A percentile compares a stretch with the other conserved stretches of the same genome.
These are phyloP conservation scores for Spheniscus humboldti DNA, from an alignment of 2,797 vertebrate genomes.

Conservation along the genomic window DNA sequence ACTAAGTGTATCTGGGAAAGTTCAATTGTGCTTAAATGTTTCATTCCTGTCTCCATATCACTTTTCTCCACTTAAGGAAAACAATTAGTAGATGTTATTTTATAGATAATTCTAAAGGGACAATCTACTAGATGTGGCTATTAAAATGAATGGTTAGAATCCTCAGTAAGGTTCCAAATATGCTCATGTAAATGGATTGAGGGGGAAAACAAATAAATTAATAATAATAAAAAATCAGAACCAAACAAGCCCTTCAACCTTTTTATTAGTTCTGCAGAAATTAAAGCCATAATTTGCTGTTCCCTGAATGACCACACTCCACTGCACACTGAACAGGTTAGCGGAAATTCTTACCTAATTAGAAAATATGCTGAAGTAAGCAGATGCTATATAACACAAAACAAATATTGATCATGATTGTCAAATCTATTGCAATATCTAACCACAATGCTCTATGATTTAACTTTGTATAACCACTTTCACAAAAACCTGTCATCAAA, in stretches of 20 bases:
- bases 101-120: background rate
- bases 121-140: background rate
- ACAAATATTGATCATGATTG: slow-evolving; percentile 45
- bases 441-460: background rate
- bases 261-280: slow-evolving; percentile 27
- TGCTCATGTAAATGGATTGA: background rate
- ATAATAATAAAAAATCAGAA: background rate
- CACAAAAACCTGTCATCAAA: slow-evolving; percentile 15
- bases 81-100: background rate
- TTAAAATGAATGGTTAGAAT: background rate
- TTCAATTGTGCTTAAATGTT: background rate
- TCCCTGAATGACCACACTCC: background rate
- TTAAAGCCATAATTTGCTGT: slow-evolving; percentile 17
- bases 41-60: background rate
- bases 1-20: background rate
- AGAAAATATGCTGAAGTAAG: slow-evolving; percentile 62
- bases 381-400: background rate
- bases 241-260: background rate
- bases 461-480: slow-evolving; percentile 3
- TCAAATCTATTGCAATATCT: slow-evolving; percentile 10
- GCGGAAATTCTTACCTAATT: slow-evolving; percentile 53
- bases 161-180: background rate
- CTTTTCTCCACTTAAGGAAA: background rate
- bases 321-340: slow-evolving; percentile 13
- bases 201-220: background rate